Conservation (phyloP, 2,113 vertebrate species). For the Emydura subglobosa region DNA sequence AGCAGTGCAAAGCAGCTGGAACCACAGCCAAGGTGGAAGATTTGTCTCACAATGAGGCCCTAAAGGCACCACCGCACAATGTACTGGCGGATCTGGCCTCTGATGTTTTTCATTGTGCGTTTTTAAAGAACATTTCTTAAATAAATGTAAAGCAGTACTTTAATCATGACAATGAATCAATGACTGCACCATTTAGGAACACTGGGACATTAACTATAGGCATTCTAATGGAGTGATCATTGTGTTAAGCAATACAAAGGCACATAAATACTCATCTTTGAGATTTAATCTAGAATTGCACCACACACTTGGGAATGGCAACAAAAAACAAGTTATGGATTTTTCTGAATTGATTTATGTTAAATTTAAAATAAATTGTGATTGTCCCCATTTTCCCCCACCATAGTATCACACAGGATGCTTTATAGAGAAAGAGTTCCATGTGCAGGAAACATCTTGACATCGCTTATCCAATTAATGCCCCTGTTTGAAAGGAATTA, state of each 20-base stretch:
- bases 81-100: background rate
- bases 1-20: background rate
- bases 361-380: rapidly evolving
- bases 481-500: background rate
- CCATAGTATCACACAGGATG: rapidly evolving
- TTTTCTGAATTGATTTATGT: background rate
- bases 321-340: background rate
- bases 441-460: background rate
- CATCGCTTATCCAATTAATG: background rate
- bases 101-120: background rate
- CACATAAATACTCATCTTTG: background rate
- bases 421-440: background rate
- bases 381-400: background rate
- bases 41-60: rapidly evolving
- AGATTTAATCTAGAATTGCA: background rate
- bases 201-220: background rate
- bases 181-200: rapidly evolving
- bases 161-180: background rate
- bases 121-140: too few relatives aligned
- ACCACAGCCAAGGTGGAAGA: background rate
- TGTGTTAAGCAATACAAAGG: background rate
- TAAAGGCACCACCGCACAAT: background rate
- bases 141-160: background rate
- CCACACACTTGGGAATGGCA: background rate
- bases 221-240: background rate